Base-by-base conservation (phyloP, 1,140 invertebrate species). In the Aphelinus certus region DNA sequence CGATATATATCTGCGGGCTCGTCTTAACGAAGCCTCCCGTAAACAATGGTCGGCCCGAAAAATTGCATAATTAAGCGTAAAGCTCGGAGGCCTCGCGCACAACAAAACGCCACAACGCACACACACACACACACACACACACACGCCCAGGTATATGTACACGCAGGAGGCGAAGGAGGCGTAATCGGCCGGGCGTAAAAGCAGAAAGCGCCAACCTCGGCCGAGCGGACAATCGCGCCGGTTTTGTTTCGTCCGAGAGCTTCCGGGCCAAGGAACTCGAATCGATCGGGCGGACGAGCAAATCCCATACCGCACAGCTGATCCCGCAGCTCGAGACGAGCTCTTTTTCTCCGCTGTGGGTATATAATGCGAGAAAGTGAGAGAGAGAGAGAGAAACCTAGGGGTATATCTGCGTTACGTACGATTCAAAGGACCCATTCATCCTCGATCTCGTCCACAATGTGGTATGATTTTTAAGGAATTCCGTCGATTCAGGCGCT, bases 11-110 rank as follows among this genome's bases (percentile, higher is more conserved):
- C 26, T n/a, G 42, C 2, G 26, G 26, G 0, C 56, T n/a, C 55
- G 55, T n/a, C 56, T 57, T 51, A 55, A 48, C 58, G 60, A 26
- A 51, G 3, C 56, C 46, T 43, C 4, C 3, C 56, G 55, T 62
- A 68, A 65, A 51, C 57, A 47, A 58, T 56, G 48, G 42, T 9
- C 49, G 49, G 7, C 1, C 55, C 70, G 9, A 45, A 63, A 57
- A 63, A 74, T 74, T 64, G 73, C 67, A 75, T 75, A 75, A 75
- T 65, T 75, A 75, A 75, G 46, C 73, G 55, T 75, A 55, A 73
- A 73, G 46, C 43, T 47, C 55, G n/a, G 43, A 6, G 26, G 46
- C 9, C 7, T 6, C 42, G 48, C 47, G 4, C 9, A 71, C 62
- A 71, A 7, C 51, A 48, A 46, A 46, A 55, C 47, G 49, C 48